These are phyloP conservation scores for Penelope pileata DNA, from an alignment of 2,113 vertebrate genomes.

Conservation along the genomic window DNA sequence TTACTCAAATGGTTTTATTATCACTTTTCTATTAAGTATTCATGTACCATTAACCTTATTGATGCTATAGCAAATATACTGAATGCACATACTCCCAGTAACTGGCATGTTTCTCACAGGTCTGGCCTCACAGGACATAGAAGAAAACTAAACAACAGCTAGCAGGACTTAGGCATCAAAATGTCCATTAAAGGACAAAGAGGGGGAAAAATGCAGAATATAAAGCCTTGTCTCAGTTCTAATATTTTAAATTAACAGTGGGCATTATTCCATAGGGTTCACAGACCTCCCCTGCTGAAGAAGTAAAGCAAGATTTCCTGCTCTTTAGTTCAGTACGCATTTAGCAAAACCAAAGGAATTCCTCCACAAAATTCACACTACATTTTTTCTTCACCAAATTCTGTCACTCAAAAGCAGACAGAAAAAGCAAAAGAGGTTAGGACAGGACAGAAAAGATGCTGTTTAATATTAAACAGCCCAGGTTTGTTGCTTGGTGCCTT, in stretches of 20 bases:
- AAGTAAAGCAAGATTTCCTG: not conserved
- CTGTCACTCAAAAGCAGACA: not conserved
- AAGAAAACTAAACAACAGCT: not conserved
- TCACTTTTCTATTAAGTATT: not conserved
- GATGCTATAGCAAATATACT: not conserved
- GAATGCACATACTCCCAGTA: not conserved
- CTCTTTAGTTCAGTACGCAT: not conserved
- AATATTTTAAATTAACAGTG: not conserved
- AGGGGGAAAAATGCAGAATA: not conserved
- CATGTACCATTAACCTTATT: not conserved
- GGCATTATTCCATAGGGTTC: not conserved
- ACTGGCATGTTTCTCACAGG: not conserved
- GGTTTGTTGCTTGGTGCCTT: not conserved
- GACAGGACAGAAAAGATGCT: not conserved
- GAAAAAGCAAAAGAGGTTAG: not conserved
- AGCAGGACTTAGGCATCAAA: not conserved
- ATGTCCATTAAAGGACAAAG: not conserved
- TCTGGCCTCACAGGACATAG: not conserved
- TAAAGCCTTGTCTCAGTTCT: not conserved
- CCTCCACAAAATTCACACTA: not conserved
- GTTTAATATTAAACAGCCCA: not conserved
- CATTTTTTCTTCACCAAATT: not conserved
- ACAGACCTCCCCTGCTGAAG: not conserved
- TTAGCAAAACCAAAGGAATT: not conserved
- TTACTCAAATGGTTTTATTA: not conserved